Percentiles rank a stretch among this genome's conserved stretches.
These are phyloP conservation scores for Ctenosaura bakeri DNA, from an alignment of 2,797 vertebrate species.

Conservation along the genomic window DNA sequence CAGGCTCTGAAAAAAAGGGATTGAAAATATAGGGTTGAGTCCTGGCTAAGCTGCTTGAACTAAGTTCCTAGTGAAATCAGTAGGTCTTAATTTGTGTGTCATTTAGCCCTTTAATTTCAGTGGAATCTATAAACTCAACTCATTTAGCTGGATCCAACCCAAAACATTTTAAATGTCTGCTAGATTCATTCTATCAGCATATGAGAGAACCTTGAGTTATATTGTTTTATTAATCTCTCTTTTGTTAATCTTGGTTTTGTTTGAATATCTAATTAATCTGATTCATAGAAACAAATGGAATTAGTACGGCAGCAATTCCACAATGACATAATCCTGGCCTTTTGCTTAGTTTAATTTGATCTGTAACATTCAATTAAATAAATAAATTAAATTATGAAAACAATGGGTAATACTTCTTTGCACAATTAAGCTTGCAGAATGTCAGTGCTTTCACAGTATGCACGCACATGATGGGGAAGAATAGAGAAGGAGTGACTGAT, in stretches of 20 bases:
- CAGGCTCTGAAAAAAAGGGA: neutral
- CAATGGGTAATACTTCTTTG: neutral
- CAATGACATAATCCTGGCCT: neutral
- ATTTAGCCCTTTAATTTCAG: neutral
- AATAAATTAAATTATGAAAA: conserved; percentile 24
- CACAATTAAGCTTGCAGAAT: neutral
- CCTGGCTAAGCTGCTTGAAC: neutral
- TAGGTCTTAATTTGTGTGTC: neutral
- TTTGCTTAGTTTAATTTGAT: conserved; percentile 18
- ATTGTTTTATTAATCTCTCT: neutral
- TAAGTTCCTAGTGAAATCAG: neutral
- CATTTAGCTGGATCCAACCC: neutral
- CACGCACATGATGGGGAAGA: neutral
- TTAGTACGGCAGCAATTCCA: neutral
- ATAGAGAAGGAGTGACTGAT: neutral
- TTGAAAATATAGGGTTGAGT: neutral
- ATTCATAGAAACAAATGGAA: conserved; percentile 21
- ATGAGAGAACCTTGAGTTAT: neutral
- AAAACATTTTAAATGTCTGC: neutral
- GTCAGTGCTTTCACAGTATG: neutral
- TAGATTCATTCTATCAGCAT: neutral
- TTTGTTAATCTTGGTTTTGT: neutral
- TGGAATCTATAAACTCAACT: neutral
- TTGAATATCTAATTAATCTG: neutral
- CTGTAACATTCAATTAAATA: conserved; percentile 17